Evolutionary conservation across 2,888 invertebrate species (phyloP).

Genomic region (Pharmacophagus antenor): DNA sequence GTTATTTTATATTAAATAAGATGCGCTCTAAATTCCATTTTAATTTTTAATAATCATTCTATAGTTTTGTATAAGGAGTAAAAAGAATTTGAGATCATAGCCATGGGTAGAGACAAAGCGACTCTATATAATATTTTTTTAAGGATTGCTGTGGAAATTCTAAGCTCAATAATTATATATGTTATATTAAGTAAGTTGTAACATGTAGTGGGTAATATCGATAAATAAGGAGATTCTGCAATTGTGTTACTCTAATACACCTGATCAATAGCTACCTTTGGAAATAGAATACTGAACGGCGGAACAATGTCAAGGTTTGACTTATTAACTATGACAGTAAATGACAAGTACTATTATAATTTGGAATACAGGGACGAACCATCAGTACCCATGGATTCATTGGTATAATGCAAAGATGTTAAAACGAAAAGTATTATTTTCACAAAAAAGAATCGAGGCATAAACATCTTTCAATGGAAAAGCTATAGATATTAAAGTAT

Average conservation of each 20-base stretch:
- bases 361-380: no score
- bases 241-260: constrained; percentile 19
- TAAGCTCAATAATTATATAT: not conserved
- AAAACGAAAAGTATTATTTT: not conserved
- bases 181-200: no score
- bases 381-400: no score
- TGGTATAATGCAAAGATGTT: not conserved
- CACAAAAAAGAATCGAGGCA: not conserved
- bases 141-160: not conserved
- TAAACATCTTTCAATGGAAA: constrained; percentile 1
- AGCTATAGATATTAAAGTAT: not conserved
- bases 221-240: constrained; percentile 14
- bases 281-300: not conserved
- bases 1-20: no score
- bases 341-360: no score
- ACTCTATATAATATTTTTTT: not conserved
- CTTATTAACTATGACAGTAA: not conserved
- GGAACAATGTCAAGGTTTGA: no score
- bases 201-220: constrained; percentile 1
- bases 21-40: no score
- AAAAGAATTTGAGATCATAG: not conserved
- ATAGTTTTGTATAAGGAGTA: not conserved
- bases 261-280: constrained; percentile 7
- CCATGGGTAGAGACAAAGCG: not conserved
- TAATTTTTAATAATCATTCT: not conserved